phyloP scores from a whole-genome alignment of 2,113 vertebrate genomes.

The Lamprologus sp. region DNA sequence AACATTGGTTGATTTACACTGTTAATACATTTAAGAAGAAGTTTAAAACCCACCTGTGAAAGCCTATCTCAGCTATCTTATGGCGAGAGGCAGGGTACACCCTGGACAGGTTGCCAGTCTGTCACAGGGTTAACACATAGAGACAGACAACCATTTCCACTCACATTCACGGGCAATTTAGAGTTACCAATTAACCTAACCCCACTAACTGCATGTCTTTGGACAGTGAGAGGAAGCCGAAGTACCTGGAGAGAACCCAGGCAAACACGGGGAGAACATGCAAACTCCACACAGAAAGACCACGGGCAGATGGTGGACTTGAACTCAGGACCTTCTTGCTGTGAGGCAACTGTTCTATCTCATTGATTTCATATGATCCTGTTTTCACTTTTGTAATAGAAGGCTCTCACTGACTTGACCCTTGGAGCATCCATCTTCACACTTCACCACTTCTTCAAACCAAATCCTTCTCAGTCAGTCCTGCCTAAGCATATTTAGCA shows the following conservation, averaged over 20 bases:
- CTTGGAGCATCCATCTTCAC: neutral
- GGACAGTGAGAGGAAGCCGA: neutral
- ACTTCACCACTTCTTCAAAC: neutral
- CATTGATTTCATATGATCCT: neutral
- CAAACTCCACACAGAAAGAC: neutral
- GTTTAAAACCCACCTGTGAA: neutral
- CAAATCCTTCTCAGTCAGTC: neutral
- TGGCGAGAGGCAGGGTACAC: neutral
- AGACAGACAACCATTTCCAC: neutral
- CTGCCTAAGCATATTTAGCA: neutral
- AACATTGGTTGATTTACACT: neutral
- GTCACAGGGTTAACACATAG: neutral
- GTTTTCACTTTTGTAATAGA: neutral
- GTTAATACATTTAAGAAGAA: neutral
- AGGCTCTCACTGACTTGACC: neutral
- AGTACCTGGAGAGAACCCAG: neutral
- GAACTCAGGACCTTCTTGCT: neutral
- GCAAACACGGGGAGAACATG: neutral
- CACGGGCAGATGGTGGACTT: neutral
- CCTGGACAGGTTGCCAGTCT: neutral
- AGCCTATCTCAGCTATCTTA: neutral
- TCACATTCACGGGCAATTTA: neutral
- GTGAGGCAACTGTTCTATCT: neutral
- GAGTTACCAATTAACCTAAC: neutral
- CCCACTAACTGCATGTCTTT: neutral